Percentiles rank a stretch among this genome's conserved stretches.
Conservation (phyloP, 2,797 vertebrate genomes). For the Gobionotothen gibberifrons region DNA sequence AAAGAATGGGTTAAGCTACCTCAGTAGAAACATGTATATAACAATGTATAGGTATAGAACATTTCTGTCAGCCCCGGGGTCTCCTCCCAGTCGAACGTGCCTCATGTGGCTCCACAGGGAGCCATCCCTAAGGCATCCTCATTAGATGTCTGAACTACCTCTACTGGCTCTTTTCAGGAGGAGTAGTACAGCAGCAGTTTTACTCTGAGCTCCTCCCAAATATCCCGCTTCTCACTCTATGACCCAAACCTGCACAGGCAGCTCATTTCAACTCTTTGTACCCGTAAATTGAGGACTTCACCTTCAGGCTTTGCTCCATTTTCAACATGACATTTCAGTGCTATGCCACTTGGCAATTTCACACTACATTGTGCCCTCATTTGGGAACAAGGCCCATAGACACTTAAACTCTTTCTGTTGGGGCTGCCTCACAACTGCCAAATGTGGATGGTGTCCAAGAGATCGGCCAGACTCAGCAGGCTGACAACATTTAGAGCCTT, state of each 20-base stretch:
- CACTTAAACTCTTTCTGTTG: slow-evolving; percentile 34
- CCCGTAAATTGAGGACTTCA: slow-evolving; percentile 56
- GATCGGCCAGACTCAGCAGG: slow-evolving; percentile 26
- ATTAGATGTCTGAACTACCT: slow-evolving; percentile 58
- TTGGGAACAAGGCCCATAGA: slow-evolving; percentile 35
- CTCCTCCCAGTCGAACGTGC: slow-evolving; percentile 29
- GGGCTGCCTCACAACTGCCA: slow-evolving; percentile 13
- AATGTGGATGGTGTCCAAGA: slow-evolving; percentile 31
- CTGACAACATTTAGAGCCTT: slow-evolving; percentile 26
- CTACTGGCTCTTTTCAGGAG: slow-evolving; percentile 26
- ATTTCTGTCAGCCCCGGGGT: slow-evolving; percentile 25
- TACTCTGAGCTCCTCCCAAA: slow-evolving; percentile 27
- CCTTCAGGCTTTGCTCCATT: slow-evolving; percentile 43
- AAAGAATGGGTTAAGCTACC: background rate
- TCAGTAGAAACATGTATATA: background rate
- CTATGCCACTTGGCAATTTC: slow-evolving; percentile 46
- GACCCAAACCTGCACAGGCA: slow-evolving; percentile 26
- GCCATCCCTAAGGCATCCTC: slow-evolving; percentile 35
- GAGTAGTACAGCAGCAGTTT: slow-evolving; percentile 37
- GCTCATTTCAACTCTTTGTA: slow-evolving; percentile 53
- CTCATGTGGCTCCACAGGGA: slow-evolving; percentile 35
- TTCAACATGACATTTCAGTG: slow-evolving; percentile 54
- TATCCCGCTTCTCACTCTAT: slow-evolving; percentile 16
- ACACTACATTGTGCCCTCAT: slow-evolving; percentile 39
- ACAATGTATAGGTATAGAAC: background rate